phyloP scores from a whole-genome alignment of 2,797 vertebrate genomes.

The Urosaurus nigricauda region DNA sequence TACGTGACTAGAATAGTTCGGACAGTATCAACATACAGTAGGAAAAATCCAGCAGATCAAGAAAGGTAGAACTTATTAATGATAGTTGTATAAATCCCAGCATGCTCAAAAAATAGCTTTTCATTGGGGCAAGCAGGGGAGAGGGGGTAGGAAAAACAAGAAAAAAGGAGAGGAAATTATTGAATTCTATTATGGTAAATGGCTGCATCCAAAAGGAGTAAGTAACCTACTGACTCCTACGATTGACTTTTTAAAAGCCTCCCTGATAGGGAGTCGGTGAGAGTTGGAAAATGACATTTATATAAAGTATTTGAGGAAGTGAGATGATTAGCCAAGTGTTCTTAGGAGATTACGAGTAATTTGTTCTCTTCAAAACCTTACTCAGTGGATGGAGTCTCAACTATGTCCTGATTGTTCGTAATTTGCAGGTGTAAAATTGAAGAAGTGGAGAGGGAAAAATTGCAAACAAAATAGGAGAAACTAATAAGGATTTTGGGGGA shows the following conservation, averaged over 20 bases:
- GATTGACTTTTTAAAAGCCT: not conserved
- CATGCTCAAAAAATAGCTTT: not conserved
- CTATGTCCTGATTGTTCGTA: not conserved
- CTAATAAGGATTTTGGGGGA: not conserved
- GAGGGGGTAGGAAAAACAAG: no score
- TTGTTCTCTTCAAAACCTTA: not conserved
- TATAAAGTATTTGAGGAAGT: conserved; percentile 18
- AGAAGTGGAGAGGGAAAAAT: not conserved
- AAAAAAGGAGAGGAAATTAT: not conserved
- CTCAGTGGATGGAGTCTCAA: not conserved
- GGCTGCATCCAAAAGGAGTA: not conserved
- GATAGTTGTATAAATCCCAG: not conserved
- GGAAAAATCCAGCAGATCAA: not conserved
- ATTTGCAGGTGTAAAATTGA: not conserved
- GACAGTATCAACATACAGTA: not conserved
- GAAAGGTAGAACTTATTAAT: not conserved
- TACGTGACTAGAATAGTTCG: not conserved
- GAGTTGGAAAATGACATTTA: not conserved
- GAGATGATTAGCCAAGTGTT: not conserved
- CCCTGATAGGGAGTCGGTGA: not conserved
- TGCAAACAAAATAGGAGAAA: not conserved
- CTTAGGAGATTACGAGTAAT: conserved; percentile 7
- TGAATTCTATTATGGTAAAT: not conserved
- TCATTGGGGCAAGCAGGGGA: not conserved
- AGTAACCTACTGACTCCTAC: not conserved